Evolutionary conservation across 1,140 invertebrate species (phyloP).

Genomic region (Camponotus pennsylvanicus): DNA sequence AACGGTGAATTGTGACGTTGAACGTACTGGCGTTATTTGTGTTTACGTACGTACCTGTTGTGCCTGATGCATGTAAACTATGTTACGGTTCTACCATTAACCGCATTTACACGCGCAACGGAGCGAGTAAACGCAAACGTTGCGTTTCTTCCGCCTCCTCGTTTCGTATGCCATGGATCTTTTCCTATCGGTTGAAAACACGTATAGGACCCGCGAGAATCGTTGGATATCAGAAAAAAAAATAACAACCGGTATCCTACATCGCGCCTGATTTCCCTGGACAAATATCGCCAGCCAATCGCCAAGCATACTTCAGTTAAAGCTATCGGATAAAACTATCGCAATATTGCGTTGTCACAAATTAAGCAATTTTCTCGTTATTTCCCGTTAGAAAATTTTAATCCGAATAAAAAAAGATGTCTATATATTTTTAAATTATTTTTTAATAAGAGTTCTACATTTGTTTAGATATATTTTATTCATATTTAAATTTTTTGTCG

Average conservation of each 20-base stretch:
- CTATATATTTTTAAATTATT: no score
- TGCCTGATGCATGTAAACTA: constrained; percentile 55
- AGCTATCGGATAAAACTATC: constrained; percentile 30
- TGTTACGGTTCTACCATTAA: constrained; percentile 77
- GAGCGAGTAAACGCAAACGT: constrained; percentile 73
- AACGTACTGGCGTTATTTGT: constrained; percentile 28
- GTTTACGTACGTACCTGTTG: background rate
- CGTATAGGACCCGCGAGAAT: constrained; percentile 41
- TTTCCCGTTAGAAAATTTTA: background rate
- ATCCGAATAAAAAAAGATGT: no score
- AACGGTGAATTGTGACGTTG: constrained; percentile 9
- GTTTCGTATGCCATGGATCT: constrained; percentile 36
- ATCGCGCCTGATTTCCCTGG: constrained; percentile 55
- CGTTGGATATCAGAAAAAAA: background rate
- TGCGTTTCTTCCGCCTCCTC: constrained; percentile 61
- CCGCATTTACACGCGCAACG: constrained; percentile 77
- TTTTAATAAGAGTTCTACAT: no score
- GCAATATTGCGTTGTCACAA: background rate
- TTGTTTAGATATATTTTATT: no score
- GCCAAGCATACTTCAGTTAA: constrained; percentile 10
- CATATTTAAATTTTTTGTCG: no score
- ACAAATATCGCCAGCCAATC: constrained; percentile 36
- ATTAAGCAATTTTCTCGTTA: background rate
- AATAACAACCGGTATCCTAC: background rate
- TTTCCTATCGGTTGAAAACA: constrained; percentile 8